Evolutionary conservation across 30 jellyfish, hydroid and myxozoan species (phyloP), one percentile per base, ranked within the genome.

Genomic region (Pelagia noctiluca): DNA sequence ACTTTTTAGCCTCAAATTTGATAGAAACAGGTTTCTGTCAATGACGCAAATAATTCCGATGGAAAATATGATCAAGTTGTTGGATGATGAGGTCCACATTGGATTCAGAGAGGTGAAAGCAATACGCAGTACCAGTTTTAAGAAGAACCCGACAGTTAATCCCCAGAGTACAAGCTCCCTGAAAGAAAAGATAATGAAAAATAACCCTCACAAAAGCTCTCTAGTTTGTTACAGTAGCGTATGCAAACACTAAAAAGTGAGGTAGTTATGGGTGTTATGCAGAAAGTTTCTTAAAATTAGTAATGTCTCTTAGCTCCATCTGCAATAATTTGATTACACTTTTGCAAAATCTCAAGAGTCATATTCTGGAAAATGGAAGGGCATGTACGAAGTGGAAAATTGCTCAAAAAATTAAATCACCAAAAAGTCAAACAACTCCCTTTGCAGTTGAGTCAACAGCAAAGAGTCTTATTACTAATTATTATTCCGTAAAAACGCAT

Each of bases 101-200:
- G 85, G 82, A 60, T 71, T 83, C 22, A 83, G 76, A 34, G 94
- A 66, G 18, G 53, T 10, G 26, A 35, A 83, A n/a, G 87, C 79
- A 22, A 83, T 83, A n/a, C 94, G 94, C 12, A 83, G 63, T 22
- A 83, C 87, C 32, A 83, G 30, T 22, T 54, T 53, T 35, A 83
- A 10, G 48, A 83, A 24, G 75, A 66, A 83, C 3, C 94, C 94
- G 25, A 83, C 38, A 22, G 71, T 75, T 81, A 83, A 35, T 34
- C 87, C 82, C 10, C 82, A 60, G 48, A 83, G 71, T 23, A 62
- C 78, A n/a, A 83, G 35, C 36, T 83, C 75, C 63, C 94, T 83
- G 73, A 33, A 53, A 29, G 18, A 26, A 42, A 64, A 63, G 1
- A 35, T 18, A 7, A 1, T 19, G 63, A n/a, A n/a, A n/a, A n/a